Percentiles rank a stretch among this genome's conserved stretches.
These are phyloP conservation scores for Netelia inedita DNA, from an alignment of 2,888 invertebrate genomes.

Conservation along the genomic window DNA sequence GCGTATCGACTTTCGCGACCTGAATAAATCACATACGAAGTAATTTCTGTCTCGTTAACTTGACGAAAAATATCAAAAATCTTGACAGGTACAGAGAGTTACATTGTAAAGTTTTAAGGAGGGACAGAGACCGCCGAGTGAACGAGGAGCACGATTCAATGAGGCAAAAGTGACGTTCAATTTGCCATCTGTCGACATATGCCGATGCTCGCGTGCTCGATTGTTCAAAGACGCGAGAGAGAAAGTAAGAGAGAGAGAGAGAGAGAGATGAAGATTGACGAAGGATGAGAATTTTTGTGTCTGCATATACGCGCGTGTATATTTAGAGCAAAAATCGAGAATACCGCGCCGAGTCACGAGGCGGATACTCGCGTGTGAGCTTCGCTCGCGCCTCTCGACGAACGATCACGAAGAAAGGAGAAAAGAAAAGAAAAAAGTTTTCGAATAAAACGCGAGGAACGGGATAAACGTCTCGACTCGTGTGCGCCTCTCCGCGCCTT, in stretches of 20 bases:
- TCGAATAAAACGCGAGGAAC: slow-evolving; percentile 11
- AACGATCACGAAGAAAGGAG: slow-evolving; percentile 23
- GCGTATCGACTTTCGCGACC: too few species aligned
- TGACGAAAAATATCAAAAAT: background rate
- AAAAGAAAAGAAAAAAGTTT: slow-evolving; percentile 15
- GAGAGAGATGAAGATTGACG: slow-evolving; percentile 58
- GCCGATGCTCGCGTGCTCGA: slow-evolving; percentile 76
- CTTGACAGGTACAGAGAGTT: background rate
- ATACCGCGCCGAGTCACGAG: slow-evolving; percentile 68
- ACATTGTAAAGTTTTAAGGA: background rate
- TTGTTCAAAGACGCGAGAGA: slow-evolving; percentile 62
- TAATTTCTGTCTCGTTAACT: too few species aligned
- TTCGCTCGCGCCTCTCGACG: slow-evolving; percentile 29
- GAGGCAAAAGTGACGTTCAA: slow-evolving; percentile 70
- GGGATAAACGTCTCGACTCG: slow-evolving; percentile 24
- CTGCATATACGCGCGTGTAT: background rate
- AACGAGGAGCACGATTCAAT: slow-evolving; percentile 15
- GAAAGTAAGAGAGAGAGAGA: background rate
- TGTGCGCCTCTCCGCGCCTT: background rate
- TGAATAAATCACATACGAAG: too few species aligned
- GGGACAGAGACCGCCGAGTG: background rate
- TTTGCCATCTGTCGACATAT: slow-evolving; percentile 79
- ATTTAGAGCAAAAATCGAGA: slow-evolving; percentile 25
- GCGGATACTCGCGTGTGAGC: slow-evolving; percentile 58
- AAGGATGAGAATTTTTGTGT: slow-evolving; percentile 29